Evolutionary conservation across 2,113 vertebrate genomes (phyloP).

Genomic region (Stigmatopora nigra): DNA sequence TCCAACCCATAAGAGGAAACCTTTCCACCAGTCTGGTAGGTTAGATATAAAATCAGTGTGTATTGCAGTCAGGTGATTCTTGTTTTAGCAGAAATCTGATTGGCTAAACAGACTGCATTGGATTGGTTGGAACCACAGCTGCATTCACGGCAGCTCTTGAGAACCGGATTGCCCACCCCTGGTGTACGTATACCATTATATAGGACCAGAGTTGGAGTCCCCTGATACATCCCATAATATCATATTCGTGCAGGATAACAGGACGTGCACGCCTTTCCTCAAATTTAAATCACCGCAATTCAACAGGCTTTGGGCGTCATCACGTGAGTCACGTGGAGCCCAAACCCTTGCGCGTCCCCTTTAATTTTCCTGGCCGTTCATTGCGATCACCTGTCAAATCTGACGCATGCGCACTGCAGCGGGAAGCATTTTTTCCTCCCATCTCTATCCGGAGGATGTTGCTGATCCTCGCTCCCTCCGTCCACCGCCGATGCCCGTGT

Average conservation of each 20-base stretch:
- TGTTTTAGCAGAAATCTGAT: too few species aligned
- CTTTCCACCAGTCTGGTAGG: too few species aligned
- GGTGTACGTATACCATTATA: too few species aligned
- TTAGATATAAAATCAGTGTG: too few species aligned
- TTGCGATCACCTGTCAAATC: constrained; percentile 69
- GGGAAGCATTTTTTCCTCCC: constrained; percentile 27
- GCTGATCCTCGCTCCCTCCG: constrained; percentile 57
- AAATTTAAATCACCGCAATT: background rate
- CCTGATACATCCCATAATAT: too few species aligned
- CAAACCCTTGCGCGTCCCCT: constrained; percentile 55
- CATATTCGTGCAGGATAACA: background rate
- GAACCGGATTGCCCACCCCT: too few species aligned
- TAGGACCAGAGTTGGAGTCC: too few species aligned
- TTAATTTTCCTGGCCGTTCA: constrained; percentile 69
- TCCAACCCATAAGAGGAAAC: too few species aligned
- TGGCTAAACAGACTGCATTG: too few species aligned
- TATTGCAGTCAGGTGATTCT: too few species aligned
- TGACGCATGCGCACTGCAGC: constrained; percentile 71
- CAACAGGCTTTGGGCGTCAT: background rate
- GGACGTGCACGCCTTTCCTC: background rate
- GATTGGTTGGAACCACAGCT: too few species aligned
- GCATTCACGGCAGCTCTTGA: too few species aligned
- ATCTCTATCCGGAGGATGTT: constrained; percentile 39
- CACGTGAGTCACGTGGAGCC: constrained; percentile 4
- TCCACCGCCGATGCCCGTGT: constrained; percentile 50